A percentile compares a stretch with the other conserved stretches of the same genome.
phyloP scores from a whole-genome alignment of 1,140 invertebrate genomes.

The Aphidius gifuensis region DNA sequence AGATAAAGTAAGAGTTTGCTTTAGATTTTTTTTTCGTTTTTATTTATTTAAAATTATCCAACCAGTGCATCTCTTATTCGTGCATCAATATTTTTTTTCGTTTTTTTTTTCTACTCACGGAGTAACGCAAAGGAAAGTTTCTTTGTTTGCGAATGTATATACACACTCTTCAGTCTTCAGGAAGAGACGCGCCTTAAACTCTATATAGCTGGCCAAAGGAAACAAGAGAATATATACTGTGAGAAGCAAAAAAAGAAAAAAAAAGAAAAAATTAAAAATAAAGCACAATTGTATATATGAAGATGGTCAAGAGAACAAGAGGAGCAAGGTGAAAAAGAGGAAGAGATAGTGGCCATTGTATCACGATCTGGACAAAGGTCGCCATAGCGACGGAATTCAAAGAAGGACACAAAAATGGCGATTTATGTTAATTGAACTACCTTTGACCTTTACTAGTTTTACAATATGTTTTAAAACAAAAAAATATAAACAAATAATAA shows the following conservation, averaged over 20 bases:
- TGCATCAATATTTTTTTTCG: slow-evolving; percentile 43
- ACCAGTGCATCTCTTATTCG: slow-evolving; percentile 46
- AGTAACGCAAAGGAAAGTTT: slow-evolving; percentile 37
- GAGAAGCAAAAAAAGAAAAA: slow-evolving; percentile 12
- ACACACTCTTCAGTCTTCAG: slow-evolving; percentile 36
- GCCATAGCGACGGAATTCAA: slow-evolving; percentile 49
- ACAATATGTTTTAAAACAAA: background rate
- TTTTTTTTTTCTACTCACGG: slow-evolving; percentile 31
- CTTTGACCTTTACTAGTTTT: slow-evolving; percentile 17
- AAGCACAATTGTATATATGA: slow-evolving; percentile 17
- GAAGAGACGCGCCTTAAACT: slow-evolving; percentile 24
- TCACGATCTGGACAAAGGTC: slow-evolving; percentile 49
- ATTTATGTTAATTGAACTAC: slow-evolving; percentile 43
- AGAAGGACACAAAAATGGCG: slow-evolving; percentile 44
- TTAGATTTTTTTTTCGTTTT: slow-evolving; percentile 15
- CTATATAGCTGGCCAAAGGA: background rate
- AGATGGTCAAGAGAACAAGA: slow-evolving; percentile 23
- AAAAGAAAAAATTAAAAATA: background rate
- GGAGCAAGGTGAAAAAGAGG: slow-evolving; percentile 28
- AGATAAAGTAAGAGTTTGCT: slow-evolving; percentile 40
- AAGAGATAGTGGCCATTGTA: slow-evolving; percentile 47
- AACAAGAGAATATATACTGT: background rate
- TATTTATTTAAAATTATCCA: slow-evolving; percentile 37
- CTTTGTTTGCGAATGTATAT: slow-evolving; percentile 41
- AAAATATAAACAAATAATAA: background rate